phyloP scores from a whole-genome alignment of 2,888 invertebrate genomes.

The Cryptocephalus primarius region DNA sequence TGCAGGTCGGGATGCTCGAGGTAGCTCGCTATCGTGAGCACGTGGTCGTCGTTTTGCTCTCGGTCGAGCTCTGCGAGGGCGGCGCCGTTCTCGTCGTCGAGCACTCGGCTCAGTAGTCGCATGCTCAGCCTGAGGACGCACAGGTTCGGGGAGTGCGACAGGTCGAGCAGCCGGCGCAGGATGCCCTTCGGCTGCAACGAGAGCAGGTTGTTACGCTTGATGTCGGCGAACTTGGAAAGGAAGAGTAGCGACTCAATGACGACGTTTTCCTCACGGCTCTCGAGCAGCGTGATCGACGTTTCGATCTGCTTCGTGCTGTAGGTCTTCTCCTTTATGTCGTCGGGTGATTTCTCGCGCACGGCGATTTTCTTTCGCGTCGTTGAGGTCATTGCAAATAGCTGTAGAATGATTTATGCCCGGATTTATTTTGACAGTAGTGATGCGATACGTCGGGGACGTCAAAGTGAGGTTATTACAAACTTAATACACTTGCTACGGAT shows the following conservation, averaged over 20 bases:
- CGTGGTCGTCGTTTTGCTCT: slow-evolving; percentile 19
- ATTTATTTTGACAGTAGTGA: too few relatives aligned
- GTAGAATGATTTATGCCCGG: too few relatives aligned
- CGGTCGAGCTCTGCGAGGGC: slow-evolving; percentile 23
- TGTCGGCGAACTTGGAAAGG: slow-evolving; percentile 25
- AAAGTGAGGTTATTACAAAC: too few relatives aligned
- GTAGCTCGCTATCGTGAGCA: slow-evolving; percentile 20
- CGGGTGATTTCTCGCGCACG: slow-evolving; percentile 8
- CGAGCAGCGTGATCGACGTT: slow-evolving; percentile 25
- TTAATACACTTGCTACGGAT: too few relatives aligned
- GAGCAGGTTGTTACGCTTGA: slow-evolving; percentile 19
- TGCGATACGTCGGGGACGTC: too few relatives aligned
- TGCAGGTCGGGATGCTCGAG: slow-evolving; percentile 19
- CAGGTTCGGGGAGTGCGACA: slow-evolving; percentile 19
- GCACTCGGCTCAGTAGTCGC: slow-evolving; percentile 20
- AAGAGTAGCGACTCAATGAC: slow-evolving; percentile 25
- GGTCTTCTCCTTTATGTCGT: slow-evolving; percentile 22
- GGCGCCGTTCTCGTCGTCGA: slow-evolving; percentile 14
- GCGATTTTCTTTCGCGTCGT: too few relatives aligned
- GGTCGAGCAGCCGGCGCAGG: slow-evolving; percentile 19
- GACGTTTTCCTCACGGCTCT: slow-evolving; percentile 22
- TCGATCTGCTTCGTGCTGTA: slow-evolving; percentile 24
- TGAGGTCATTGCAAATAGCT: too few relatives aligned
- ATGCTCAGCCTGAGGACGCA: slow-evolving; percentile 22
- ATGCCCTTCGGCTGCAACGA: slow-evolving; percentile 19